phyloP scores from a whole-genome alignment of 2,797 vertebrate genomes.

The Sebastes trivittatus region DNA sequence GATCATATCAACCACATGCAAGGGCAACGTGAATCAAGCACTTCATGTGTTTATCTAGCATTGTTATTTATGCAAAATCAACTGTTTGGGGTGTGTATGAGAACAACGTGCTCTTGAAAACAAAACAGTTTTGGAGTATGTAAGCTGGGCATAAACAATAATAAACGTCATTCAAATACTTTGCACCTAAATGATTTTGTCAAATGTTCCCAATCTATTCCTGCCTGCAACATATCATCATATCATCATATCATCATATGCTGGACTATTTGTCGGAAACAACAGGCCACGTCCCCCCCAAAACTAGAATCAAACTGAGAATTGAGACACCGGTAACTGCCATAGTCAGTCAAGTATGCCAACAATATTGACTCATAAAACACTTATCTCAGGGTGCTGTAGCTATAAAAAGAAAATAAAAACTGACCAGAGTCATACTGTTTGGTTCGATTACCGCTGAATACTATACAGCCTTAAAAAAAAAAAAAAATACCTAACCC shows the following conservation, averaged over 20 bases:
- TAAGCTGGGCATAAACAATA: not conserved
- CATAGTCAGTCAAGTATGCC: not conserved
- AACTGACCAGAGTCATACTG: not conserved
- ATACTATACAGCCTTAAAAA: not conserved
- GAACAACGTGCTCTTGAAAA: not conserved
- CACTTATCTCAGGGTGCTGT: not conserved
- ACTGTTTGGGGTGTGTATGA: not conserved
- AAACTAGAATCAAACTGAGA: not conserved
- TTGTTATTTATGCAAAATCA: not conserved
- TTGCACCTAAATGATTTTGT: not conserved
- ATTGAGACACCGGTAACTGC: not conserved
- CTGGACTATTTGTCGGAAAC: not conserved
- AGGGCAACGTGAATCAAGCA: not conserved
- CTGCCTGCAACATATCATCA: not conserved
- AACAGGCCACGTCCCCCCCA: not conserved
- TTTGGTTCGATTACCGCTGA: not conserved
- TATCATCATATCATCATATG: not conserved
- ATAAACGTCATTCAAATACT: not conserved
- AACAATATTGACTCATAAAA: not conserved
- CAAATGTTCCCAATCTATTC: not conserved
- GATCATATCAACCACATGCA: constrained; percentile 1
- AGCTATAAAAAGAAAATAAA: not conserved
- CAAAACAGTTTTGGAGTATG: not conserved
- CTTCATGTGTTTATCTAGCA: not conserved
- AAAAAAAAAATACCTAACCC: not conserved